phyloP scores from a whole-genome alignment of 2,888 invertebrate species.

The Polylopha cassiicola region DNA sequence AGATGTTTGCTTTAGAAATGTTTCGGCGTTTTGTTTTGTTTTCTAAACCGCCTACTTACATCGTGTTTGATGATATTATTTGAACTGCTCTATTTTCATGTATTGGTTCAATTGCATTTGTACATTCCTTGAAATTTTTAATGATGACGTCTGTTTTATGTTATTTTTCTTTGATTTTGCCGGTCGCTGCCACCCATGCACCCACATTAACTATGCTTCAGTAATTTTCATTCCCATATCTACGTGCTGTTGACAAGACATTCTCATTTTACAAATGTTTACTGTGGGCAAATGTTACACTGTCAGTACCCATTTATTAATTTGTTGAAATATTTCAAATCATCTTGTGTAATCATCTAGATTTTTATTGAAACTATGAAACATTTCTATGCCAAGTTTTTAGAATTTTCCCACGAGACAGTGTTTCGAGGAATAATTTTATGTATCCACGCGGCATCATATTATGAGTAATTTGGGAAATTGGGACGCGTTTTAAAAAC shows the following conservation, averaged over 20 bases:
- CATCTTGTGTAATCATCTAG: no score
- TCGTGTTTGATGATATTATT: conserved; percentile 42
- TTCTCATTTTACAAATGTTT: no score
- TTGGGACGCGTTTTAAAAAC: conserved; percentile 33
- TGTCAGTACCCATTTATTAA: no score
- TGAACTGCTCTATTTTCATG: conserved; percentile 42
- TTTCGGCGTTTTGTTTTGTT: conserved; percentile 59
- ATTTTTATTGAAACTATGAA: no score
- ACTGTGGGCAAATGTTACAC: no score
- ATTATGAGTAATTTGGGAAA: conserved; percentile 31
- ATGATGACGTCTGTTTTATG: conserved; percentile 23
- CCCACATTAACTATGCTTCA: background rate
- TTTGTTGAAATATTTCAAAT: no score
- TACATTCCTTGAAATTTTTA: conserved; percentile 27
- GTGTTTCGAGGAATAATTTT: conserved; percentile 21
- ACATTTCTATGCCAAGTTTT: conserved; percentile 21
- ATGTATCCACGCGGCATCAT: conserved; percentile 25
- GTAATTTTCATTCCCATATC: background rate
- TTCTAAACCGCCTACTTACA: conserved; percentile 39
- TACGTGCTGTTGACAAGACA: no score
- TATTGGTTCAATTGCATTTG: conserved; percentile 51
- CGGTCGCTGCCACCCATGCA: conserved; percentile 27
- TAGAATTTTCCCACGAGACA: conserved; percentile 17
- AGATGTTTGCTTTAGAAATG: conserved; percentile 52
- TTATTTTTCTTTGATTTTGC: conserved; percentile 8